Evolutionary conservation across 2,797 vertebrate genomes (phyloP).

Genomic region (Podarcis lilfordi): DNA sequence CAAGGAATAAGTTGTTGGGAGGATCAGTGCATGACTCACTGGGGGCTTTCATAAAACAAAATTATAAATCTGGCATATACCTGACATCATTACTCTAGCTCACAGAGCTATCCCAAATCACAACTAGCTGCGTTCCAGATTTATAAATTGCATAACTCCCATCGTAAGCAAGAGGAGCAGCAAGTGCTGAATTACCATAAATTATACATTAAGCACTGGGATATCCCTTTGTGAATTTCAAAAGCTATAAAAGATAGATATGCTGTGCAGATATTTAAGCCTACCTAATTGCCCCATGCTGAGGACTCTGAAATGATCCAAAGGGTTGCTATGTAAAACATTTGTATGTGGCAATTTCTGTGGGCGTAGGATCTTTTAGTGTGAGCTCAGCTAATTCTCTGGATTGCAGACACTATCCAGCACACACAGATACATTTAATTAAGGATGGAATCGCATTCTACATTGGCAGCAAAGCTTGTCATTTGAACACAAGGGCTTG

Average conservation of each 20-base stretch:
- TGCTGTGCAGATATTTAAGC: not conserved
- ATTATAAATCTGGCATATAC: not conserved
- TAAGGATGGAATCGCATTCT: not conserved
- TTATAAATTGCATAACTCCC: not conserved
- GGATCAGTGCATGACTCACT: not conserved
- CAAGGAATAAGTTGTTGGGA: not conserved
- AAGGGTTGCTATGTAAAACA: conserved; percentile 4
- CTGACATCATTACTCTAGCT: not conserved
- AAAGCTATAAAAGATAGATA: not conserved
- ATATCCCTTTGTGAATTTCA: conserved; percentile 17
- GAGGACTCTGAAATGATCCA: not conserved
- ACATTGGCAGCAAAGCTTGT: not conserved
- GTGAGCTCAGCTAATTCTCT: not conserved
- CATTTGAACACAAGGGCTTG: not conserved
- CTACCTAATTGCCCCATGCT: not conserved
- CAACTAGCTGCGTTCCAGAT: not conserved
- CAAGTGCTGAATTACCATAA: conserved; percentile 4
- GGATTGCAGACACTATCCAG: not conserved
- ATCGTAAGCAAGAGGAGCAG: not conserved
- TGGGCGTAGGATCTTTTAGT: not conserved
- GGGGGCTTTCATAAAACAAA: not conserved
- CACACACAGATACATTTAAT: not conserved
- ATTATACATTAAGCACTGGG: not conserved
- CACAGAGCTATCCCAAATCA: not conserved
- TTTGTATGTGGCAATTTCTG: not conserved